These are phyloP conservation scores for Amphipyra berbera DNA, from an alignment of 2,888 invertebrate species.

Conservation along the genomic window DNA sequence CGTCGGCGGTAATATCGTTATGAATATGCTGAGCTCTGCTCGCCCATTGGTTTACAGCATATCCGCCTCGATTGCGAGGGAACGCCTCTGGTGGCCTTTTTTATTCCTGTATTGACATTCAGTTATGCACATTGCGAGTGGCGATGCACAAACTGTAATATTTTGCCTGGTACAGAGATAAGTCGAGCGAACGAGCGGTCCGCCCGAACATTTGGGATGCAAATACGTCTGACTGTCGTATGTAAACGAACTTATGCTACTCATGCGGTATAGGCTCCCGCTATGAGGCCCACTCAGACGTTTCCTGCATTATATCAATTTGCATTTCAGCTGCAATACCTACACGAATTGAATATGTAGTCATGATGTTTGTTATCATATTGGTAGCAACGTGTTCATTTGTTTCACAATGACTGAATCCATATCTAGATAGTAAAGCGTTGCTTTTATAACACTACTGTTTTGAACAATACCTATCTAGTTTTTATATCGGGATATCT, in stretches of 20 bases:
- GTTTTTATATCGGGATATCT: neutral
- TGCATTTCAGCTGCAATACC: conserved; percentile 84
- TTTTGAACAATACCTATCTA: too few species aligned
- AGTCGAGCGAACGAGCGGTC: conserved; percentile 83
- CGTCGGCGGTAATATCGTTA: conserved; percentile 89
- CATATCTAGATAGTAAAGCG: conserved; percentile 3
- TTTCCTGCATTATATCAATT: conserved; percentile 90
- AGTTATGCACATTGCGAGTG: conserved; percentile 88
- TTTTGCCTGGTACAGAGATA: conserved; percentile 85
- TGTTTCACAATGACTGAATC: conserved; percentile 12
- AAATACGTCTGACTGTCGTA: conserved; percentile 88
- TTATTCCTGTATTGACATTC: conserved; percentile 89
- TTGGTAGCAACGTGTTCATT: conserved; percentile 48
- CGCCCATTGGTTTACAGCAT: conserved; percentile 88
- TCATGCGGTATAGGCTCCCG: conserved; percentile 86
- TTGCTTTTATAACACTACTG: neutral
- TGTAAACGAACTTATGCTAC: conserved; percentile 89
- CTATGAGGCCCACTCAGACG: conserved; percentile 89
- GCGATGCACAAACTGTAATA: conserved; percentile 89
- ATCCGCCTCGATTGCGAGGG: conserved; percentile 86
- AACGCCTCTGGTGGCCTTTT: conserved; percentile 88
- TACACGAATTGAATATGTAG: conserved; percentile 55
- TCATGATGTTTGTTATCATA: conserved; percentile 52
- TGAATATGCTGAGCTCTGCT: conserved; percentile 88
- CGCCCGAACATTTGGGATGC: conserved; percentile 88